Evolutionary conservation across 2,888 invertebrate species (phyloP), one percentile per base, ranked within the genome.

Genomic region (Cosmorhoe ocellata): DNA sequence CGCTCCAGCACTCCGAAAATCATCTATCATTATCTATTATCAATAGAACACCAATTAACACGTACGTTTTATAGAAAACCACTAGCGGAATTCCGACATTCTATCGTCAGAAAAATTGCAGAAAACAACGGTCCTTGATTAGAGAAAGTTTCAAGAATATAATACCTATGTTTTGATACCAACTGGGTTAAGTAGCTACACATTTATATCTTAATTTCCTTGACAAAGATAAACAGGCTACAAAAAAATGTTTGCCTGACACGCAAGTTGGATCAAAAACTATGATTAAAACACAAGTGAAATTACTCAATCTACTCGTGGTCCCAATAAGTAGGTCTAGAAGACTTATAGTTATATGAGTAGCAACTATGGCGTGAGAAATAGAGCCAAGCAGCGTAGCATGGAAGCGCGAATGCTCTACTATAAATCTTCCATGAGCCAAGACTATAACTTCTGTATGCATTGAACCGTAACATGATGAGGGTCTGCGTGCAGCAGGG

Each of bases 81-180:
- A 42, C 38, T 38, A 40, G 26, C 11, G 22, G 45, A 26, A 27
- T 27, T 45, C 31, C 12, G 22, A 32, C 44, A 44, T 53, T 51
- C 42, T 55, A 51, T 49, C 52, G 33, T 32, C 56, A 37, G 38
- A 45, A 46, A 32, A 57, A 53, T 56, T 27, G 51, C 47, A 48
- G 56, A 52, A 59, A 59, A 62, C 61, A 62, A 58, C 59, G 51
- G 50, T 58, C 59, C 52, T 59, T 54, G 56, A 58, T 58, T 56
- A 56, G 59, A 38, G 61, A 62, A 62, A 59, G 60, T 49, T 49
- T 24, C 37, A 51, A 47, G 44, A 56, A 59, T n/a, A 13, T 51
- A 49, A 52, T 59, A 54, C 45, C 50, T 52, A 61, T 58, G 50
- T 58, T 56, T 56, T 49, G 34, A 43, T 49, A 51, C 45, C 56